Evolutionary conservation across 64 coral and sea anemone species (phyloP).

Genomic region (Stichodactyla mertensii): DNA sequence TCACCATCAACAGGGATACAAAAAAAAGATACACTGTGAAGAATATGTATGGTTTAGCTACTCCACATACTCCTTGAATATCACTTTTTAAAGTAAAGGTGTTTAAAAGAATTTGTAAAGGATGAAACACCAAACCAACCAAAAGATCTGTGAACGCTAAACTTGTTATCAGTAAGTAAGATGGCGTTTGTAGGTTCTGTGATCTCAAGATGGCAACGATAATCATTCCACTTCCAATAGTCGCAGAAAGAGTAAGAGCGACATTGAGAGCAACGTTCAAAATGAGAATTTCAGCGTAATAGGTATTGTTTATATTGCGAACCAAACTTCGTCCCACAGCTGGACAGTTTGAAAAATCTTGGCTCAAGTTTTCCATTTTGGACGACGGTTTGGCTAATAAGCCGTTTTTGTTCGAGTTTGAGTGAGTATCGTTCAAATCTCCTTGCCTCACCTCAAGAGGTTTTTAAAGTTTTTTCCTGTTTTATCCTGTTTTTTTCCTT

Average conservation of each 20-base stretch:
- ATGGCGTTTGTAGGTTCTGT: slow-evolving; percentile 10
- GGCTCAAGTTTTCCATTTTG: too few relatives aligned
- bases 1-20: not conserved
- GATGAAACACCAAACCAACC: not conserved
- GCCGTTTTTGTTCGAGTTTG: too few relatives aligned
- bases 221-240: slow-evolving; percentile 1
- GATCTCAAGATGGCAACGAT: slow-evolving; percentile 6
- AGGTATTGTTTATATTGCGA: too few relatives aligned
- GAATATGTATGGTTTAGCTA: not conserved
- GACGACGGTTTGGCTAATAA: too few relatives aligned
- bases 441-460: too few relatives aligned
- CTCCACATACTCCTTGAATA: not conserved
- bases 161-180: slow-evolving; percentile 23
- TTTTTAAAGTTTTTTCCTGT: too few relatives aligned
- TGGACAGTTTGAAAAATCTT: too few relatives aligned
- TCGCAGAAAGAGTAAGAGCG: not conserved
- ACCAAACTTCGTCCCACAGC: too few relatives aligned
- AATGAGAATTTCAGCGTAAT: not conserved
- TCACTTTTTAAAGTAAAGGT: not conserved
- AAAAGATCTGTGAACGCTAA: not conserved
- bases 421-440: too few relatives aligned
- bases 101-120: not conserved
- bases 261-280: not conserved
- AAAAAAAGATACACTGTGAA: not conserved
- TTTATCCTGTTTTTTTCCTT: too few relatives aligned